Base-by-base conservation (phyloP, 2,113 vertebrate species). In the Mastomys coucha region DNA sequence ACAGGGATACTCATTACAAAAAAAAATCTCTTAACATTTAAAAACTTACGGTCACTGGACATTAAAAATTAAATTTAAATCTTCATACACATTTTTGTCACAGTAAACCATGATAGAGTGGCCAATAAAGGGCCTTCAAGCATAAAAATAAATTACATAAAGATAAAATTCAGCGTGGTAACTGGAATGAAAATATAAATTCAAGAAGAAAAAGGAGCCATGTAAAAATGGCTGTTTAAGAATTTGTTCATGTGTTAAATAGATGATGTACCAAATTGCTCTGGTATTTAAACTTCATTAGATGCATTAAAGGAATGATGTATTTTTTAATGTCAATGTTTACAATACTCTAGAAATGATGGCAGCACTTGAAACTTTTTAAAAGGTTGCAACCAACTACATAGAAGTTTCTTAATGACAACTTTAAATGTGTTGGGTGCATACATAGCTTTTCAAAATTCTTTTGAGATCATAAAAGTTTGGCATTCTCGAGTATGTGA, bases 231-330 rank as follows among this genome's bases (percentile, higher is more conserved):
- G 63, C 51, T 88, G 33, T 75, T 96, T 76, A 93, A 90, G 88
- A 42, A 67, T 67, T 80, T 91, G 80, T 72, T 95, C 75, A 31
- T 94, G 88, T 94, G 87, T 94, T 91, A 96, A 93, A 96, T 49
- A 56, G 82, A 94, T 89, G 94, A 63, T 85, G 39, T 26, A 87
- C 80, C 87, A 85, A 93, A 92, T 86, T 92, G 81, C 94, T 96
- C 92, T 97, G 96, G 95, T 92, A 96, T 97, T 98, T 96, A 87
- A 95, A 97, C 92, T 95, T 96, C 96, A 97, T 97, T 96, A 97
- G 92, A 67, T 85, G 51, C 94, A 89, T 96, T 96, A 95, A 96
- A 95, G 70, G 69, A 89, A 78, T 19, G 72, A 89, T 94, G 20
- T 81, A 51, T 96, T 84, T 96, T 94, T 96, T 85, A 92, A 95